Base-by-base conservation (phyloP, 2,888 invertebrate genomes). In the Esperia sulphurella region DNA sequence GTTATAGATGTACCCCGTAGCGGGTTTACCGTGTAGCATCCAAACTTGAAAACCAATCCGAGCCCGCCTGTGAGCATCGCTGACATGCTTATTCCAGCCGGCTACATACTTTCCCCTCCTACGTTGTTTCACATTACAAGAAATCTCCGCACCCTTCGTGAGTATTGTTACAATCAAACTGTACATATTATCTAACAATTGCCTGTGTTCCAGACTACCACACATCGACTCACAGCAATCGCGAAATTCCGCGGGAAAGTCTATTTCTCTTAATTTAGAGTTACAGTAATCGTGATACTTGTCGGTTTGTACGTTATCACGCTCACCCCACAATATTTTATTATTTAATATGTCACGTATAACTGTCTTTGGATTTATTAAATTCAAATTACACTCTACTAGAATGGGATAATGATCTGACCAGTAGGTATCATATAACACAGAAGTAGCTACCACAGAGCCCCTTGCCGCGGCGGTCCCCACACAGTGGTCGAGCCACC, bases 401-500 rank as follows among this genome's bases (percentile, higher is more conserved):
- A 12, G 9, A 0, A 40, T 5, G 0, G 48, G 48, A 14, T 28
- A 44, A 28, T 44, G 48, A 14, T 48, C 44, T 2, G 48, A 48
- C 44, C 44, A 48, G 12, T 29, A 28, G 6, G 33, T 35, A 14
- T 44, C 39, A 14, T 38, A 10, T 0, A 9, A 4, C 8, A 48
- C 41, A 2, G 30, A 28, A 0, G 33, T 14, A 1, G 14, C 9
- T 13, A 1, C 8, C 2, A 2, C 3, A 3, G 37, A 9, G 7
- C 28, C 2, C 0, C 13, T 6, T 0, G 45, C 45, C 1, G 44
- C n/a, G n/a, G 2, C 2, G 8, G 44, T 45, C 8, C 8, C 29
- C 8, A 45, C 1, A n/a, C 44, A 45, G 14, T 45, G 44, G 29
- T 45, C 44, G 3, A 45, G n/a, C 44, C 43, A 43, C 1, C 43